Evolutionary conservation across 2,797 vertebrate species (phyloP).

Genomic region (Myotis vivesi): DNA sequence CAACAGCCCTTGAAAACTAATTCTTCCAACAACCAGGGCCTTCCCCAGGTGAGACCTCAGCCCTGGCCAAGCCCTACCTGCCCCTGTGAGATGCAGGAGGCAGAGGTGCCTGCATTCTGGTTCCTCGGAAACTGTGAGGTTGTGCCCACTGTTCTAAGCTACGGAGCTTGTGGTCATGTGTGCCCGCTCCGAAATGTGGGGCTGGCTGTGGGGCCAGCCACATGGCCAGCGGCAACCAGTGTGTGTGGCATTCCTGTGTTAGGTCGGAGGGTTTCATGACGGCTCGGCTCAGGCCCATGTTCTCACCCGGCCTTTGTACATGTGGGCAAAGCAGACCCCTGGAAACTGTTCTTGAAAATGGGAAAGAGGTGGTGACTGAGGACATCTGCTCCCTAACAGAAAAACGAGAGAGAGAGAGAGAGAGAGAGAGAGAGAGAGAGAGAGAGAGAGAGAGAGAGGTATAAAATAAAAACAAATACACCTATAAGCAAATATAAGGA

Average conservation of each 20-base stretch:
- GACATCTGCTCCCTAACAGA: neutral
- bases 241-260: too few species aligned
- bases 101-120: neutral
- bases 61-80: neutral
- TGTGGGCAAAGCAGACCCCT: neutral
- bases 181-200: neutral
- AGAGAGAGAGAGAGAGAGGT: neutral
- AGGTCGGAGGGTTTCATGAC: neutral
- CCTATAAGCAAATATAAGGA: neutral
- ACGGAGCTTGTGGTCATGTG: neutral
- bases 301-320: neutral
- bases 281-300: neutral
- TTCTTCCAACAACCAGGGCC: neutral
- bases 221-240: fast-evolving
- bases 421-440: neutral
- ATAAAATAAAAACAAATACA: neutral
- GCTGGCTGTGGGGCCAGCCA: neutral
- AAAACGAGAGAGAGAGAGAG: neutral
- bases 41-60: neutral
- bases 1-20: neutral
- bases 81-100: neutral
- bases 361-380: neutral
- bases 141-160: neutral
- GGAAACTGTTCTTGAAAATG: neutral
- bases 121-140: neutral